These are phyloP conservation scores for Ptychoptera albimana DNA, from an alignment of 2,888 invertebrate species.

Conservation along the genomic window DNA sequence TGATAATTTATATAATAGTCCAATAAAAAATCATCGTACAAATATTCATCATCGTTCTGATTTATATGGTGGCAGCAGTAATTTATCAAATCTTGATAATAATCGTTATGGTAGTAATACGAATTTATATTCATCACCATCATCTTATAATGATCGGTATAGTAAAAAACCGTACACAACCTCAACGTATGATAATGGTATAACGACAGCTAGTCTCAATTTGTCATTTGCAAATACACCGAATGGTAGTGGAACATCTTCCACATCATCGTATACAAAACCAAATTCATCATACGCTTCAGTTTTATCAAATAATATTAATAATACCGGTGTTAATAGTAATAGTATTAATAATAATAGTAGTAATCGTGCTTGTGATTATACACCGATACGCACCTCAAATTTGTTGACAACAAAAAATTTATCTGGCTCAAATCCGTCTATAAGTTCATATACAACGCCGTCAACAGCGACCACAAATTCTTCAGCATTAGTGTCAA, in stretches of 20 bases:
- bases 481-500: slow-evolving; percentile 24
- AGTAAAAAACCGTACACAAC: slow-evolving; percentile 26
- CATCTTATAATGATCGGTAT: slow-evolving; percentile 23
- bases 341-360: neutral
- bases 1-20: slow-evolving; percentile 23
- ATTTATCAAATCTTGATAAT: slow-evolving; percentile 5
- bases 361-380: slow-evolving; percentile 15
- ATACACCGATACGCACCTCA: slow-evolving; percentile 11
- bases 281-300: neutral
- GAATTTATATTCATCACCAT: slow-evolving; percentile 20
- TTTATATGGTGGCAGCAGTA: slow-evolving; percentile 7
- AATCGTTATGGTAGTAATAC: slow-evolving; percentile 10
- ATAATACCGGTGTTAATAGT: neutral
- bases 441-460: slow-evolving; percentile 18
- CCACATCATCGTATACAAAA: neutral
- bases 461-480: slow-evolving; percentile 17
- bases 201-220: slow-evolving; percentile 30
- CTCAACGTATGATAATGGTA: slow-evolving; percentile 25
- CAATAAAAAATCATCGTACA: slow-evolving; percentile 16
- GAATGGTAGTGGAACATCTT: neutral
- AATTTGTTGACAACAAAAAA: slow-evolving; percentile 4
- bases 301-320: neutral
- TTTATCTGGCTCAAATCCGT: slow-evolving; percentile 23
- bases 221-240: slow-evolving; percentile 12
- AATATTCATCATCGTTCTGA: slow-evolving; percentile 17